Base-by-base conservation (phyloP, 2,113 vertebrate genomes). In the Solea senegalensis region DNA sequence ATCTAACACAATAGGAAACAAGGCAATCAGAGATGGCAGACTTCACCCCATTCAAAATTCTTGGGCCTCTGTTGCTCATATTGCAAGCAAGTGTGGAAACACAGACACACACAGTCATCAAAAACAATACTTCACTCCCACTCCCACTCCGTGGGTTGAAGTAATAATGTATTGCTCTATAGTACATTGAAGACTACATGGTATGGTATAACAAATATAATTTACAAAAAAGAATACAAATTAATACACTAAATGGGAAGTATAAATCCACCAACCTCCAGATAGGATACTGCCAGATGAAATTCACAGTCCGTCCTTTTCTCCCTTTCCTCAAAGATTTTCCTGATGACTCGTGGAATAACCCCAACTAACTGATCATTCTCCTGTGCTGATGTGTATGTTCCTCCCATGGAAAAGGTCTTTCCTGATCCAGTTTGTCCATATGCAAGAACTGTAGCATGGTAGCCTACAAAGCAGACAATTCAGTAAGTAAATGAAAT, bases 351-450 rank as follows among this genome's bases (percentile, higher is more conserved):
- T 34, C 98, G 92, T 3, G 98, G 98, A 80, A 99, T 99, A 57
- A 98, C 95, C 0, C 98, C 97, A 9, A 98, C 94, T 0, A 83
- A 92, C 2, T 94, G 93, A 44, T 99, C 96, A 0, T 95, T 84
- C 85, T 96, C 96, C 73, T 98, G 96, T 12, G 86, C 92, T 3
- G 96, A 93, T 1, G 96, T 97, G 69, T 98, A 99, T 1, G 96
- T 89, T 41, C 97, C 95, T 65, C 98, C 98, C 98, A 99, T 99
- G 0, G 97, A 98, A 71, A 94, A 99, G 0, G 98, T 99, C 85
- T 99, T 99, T 26, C 98, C 97, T 26, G 98, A 99, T 1, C 98
- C 96, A 0, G 97, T 99, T 86, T 99, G 97, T 10, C 98, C 98
- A 0, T 99, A 99, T 5, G 97, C 97, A 54, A 99, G 70, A 57